Evolutionary conservation across 2,888 invertebrate species (phyloP), one percentile per base, ranked within the genome.

Genomic region (Drosophila neonasuta): DNA sequence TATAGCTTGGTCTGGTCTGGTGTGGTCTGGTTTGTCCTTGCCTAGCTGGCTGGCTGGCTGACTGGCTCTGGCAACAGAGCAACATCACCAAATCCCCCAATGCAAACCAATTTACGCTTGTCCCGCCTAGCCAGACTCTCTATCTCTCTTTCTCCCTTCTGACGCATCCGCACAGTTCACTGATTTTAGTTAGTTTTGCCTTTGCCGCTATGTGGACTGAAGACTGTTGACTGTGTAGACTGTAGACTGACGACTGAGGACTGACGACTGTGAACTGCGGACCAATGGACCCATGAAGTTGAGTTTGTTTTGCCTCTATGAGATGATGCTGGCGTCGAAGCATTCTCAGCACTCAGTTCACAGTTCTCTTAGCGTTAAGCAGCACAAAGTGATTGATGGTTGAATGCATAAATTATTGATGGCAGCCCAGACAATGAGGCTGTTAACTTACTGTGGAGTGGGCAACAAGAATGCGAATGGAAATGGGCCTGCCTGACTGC

Each of bases 331-430:
- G 60, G 36, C 64, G 54, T 30, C 41, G 50, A 56, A 49, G 54
- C 52, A 55, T 59, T 69, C 73, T 59, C 56, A 71, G 73, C 73
- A 52, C 60, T 73, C 70, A 50, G 73, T 52, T 71, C 62, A 52
- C 60, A 71, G 76, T 71, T 74, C 73, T 76, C 67, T 74, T 69
- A 80, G 59, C 73, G 67, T 84, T 78, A 81, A 81, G 86, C 82
- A 85, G 83, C 87, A 82, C 83, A 86, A 83, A 83, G 86, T 83
- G 83, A 83, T 83, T 83, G 83, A 83, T 83, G 83, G 87, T 76
- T 82, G 86, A 76, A 82, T 83, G 86, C 87, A 85, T 83, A 86
- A 83, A 83, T 87, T 83, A 83, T 83, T 86, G 83, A 85, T 86
- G 83, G 66, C 73, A 77, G 61, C 62, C 65, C 83, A 83, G 79